phyloP scores from a whole-genome alignment of 2,888 invertebrate species.

The Pyrgus malvae region DNA sequence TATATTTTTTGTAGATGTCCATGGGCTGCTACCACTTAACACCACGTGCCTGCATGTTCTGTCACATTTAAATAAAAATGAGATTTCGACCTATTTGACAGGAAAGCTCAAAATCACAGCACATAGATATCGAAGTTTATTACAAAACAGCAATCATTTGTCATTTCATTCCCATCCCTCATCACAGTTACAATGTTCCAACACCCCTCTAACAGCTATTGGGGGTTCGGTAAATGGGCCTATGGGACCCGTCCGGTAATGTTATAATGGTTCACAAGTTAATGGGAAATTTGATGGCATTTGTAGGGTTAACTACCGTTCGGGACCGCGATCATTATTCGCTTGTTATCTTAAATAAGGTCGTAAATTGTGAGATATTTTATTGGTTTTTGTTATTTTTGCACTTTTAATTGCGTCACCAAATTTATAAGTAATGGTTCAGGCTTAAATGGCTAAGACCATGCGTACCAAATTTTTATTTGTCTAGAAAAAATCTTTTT shows the following conservation, averaged over 20 bases:
- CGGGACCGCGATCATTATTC: conserved; percentile 1
- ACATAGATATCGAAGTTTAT: background rate
- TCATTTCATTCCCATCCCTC: conserved; percentile 11
- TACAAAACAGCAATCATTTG: conserved; percentile 12
- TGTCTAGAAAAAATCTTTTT: too few species aligned
- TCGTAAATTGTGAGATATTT: background rate
- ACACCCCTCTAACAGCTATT: conserved; percentile 11
- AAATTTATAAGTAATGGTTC: too few species aligned
- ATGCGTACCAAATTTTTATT: too few species aligned
- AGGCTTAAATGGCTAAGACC: too few species aligned
- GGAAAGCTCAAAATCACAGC: background rate
- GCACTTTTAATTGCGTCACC: background rate
- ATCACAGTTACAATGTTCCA: background rate
- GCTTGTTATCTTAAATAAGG: conserved; percentile 1
- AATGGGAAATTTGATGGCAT: conserved; percentile 33
- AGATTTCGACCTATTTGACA: too few species aligned
- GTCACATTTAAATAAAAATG: too few species aligned
- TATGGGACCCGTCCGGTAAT: conserved; percentile 32
- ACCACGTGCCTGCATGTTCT: too few species aligned
- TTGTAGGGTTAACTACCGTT: conserved; percentile 28
- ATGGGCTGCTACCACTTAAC: too few species aligned
- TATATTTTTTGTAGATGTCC: too few species aligned
- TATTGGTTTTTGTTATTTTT: too few species aligned
- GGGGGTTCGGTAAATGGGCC: conserved; percentile 35
- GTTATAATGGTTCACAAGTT: conserved; percentile 34